phyloP scores from a whole-genome alignment of 2,888 invertebrate species.

The Caprella mutica region DNA sequence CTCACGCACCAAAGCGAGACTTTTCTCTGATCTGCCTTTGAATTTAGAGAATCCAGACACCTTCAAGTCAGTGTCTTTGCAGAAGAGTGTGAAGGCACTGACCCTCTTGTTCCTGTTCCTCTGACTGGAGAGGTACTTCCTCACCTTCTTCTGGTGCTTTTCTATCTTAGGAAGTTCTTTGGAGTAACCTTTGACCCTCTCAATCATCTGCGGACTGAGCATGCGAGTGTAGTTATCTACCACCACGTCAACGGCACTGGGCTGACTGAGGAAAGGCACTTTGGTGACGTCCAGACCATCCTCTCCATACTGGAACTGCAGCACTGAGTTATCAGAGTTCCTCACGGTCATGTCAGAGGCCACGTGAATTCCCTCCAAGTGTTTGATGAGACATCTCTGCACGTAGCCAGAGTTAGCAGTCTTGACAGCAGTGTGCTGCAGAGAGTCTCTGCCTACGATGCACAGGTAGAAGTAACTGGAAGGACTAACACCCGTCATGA shows the following conservation, averaged over 20 bases:
- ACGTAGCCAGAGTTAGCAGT: conserved; percentile 97
- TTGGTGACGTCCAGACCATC: conserved; percentile 83
- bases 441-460: conserved; percentile 98
- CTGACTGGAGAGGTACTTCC: not conserved
- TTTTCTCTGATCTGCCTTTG: conserved; percentile 13
- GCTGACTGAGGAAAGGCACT: conserved; percentile 65
- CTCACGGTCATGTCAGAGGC: conserved; percentile 90
- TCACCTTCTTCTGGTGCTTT: conserved; percentile 40
- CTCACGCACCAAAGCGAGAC: conserved; percentile 5
- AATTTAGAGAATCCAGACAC: not conserved
- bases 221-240: conserved; percentile 64
- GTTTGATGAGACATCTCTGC: conserved; percentile 92
- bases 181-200: conserved; percentile 50
- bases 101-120: conserved; percentile 39
- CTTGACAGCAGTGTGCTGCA: conserved; percentile 99
- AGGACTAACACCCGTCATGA: conserved; percentile 95
- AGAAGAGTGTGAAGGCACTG: conserved; percentile 33
- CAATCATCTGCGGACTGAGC: conserved; percentile 60
- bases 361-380: conserved; percentile 87
- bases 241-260: conserved; percentile 62
- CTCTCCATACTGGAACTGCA: conserved; percentile 88
- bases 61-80: conserved; percentile 13
- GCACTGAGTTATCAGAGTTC: conserved; percentile 81
- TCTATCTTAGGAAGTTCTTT: conserved; percentile 46
- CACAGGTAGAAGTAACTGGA: conserved; percentile 99